Conservation (phyloP, 2,113 vertebrate genomes). For the Periophthalmus modestus region DNA sequence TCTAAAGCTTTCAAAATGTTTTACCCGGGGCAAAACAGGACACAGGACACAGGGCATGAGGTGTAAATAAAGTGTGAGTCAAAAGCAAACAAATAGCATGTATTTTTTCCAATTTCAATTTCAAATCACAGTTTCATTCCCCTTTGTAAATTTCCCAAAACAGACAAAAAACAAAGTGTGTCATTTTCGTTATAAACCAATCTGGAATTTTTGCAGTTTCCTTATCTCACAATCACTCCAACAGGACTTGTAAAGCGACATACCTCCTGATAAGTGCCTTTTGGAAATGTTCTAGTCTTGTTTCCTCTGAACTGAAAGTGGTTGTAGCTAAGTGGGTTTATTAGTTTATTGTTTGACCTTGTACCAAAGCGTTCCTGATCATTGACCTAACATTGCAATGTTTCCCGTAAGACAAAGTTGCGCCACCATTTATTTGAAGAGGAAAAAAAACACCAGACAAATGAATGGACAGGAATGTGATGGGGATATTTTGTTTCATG, state of each 20-base stretch:
- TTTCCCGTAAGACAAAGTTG: conserved; percentile 7
- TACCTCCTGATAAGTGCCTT: not conserved
- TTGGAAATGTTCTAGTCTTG: not conserved
- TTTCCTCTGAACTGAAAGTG: not conserved
- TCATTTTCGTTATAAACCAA: not conserved
- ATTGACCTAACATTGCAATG: conserved; percentile 20
- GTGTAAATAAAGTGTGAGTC: not conserved
- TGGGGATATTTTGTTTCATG: conserved; percentile 14
- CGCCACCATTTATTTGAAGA: conserved; percentile 4
- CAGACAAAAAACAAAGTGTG: not conserved
- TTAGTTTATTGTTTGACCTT: conserved; percentile 9
- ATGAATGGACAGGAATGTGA: conserved; percentile 9
- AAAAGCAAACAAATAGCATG: not conserved
- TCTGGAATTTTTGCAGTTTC: not conserved
- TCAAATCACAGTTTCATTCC: not conserved
- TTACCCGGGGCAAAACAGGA: too few species aligned
- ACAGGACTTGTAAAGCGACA: not conserved
- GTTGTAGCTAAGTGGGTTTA: not conserved
- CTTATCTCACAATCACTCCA: not conserved
- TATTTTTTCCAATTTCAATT: not conserved
- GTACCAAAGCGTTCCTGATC: conserved; percentile 23
- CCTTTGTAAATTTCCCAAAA: not conserved
- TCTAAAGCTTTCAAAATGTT: too few species aligned
- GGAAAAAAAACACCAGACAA: not conserved
- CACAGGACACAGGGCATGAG: too few species aligned